Evolutionary conservation across 2,888 invertebrate species (phyloP), one percentile per base, ranked within the genome.

Genomic region (Nudaria mundana): DNA sequence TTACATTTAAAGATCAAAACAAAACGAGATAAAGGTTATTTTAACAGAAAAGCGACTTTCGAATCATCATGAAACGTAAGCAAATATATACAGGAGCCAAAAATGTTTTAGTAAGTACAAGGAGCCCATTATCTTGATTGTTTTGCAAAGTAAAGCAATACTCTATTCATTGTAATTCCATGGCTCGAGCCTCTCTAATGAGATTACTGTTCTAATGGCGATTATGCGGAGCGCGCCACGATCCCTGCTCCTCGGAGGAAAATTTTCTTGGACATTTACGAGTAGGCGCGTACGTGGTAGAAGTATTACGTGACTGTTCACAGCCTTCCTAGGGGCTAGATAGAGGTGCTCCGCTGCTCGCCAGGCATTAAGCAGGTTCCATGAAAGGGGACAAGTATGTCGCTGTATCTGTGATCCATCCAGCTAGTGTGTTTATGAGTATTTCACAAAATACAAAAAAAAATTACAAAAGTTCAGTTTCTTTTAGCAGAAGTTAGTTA

Each of bases 161-260:
- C 32, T 32, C 16, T 42, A 37, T 39, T 51, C 38, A 56, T 48
- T 56, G 41, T 52, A 36, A 48, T 56, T 31, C 25, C 24, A 22
- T 7, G 18, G 24, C 37, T 40, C 28, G 15, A 24, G 14, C 46
- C 32, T 22, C 41, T 25, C 30, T 54, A 54, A 54, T 54, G 52
- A 56, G 52, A 54, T 54, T 54, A 56, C 33, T 40, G 40, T 39
- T 39, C 41, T 39, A 39, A 40, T 44, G 33, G 16, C 33, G 36
- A 30, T 47, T 42, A 34, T 20, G 33, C 36, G 31, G 52, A 43
- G 34, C 40, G 34, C 30, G 12, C 44, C 40, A 25, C 38, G 35
- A 32, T 32, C 44, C 48, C 30, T 38, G 44, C 40, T 29, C 44
- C 37, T 34, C 18, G n/a, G 37, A 39, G 41, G 10, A 38, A 34